These are phyloP conservation scores for Fissipunctia ypsillon DNA, from an alignment of 2,888 invertebrate genomes.

Conservation along the genomic window DNA sequence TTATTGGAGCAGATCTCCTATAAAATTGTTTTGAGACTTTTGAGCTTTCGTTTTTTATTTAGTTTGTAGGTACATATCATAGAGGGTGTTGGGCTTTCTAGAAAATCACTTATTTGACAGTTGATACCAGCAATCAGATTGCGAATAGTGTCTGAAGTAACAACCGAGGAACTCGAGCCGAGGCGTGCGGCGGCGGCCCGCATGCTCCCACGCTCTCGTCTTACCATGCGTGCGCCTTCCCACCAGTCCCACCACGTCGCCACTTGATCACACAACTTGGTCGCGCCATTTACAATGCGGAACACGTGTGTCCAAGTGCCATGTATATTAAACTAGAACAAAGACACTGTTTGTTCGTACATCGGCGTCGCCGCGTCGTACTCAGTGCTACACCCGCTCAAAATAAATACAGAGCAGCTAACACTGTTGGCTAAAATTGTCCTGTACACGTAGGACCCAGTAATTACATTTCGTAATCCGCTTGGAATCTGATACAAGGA, in stretches of 20 bases:
- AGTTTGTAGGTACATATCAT: constrained; percentile 21
- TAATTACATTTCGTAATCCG: constrained; percentile 46
- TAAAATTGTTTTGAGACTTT: constrained; percentile 34
- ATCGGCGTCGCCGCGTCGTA: constrained; percentile 12
- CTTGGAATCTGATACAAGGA: constrained; percentile 30
- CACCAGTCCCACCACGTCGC: constrained; percentile 66
- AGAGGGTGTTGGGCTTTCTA: constrained; percentile 8
- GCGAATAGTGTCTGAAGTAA: constrained; percentile 48
- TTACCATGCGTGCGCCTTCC: constrained; percentile 74
- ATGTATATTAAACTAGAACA: constrained; percentile 63
- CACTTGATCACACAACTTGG: constrained; percentile 75
- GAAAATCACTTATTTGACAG: constrained; percentile 16
- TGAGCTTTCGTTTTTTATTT: constrained; percentile 12
- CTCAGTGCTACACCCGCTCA: constrained; percentile 41
- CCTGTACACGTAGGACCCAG: constrained; percentile 23
- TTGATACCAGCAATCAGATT: constrained; percentile 36
- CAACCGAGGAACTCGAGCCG: constrained; percentile 65
- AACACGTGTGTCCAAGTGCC: constrained; percentile 82
- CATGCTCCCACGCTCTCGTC: constrained; percentile 86
- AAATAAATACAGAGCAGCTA: constrained; percentile 54
- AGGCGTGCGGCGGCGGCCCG: constrained; percentile 73
- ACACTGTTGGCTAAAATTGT: constrained; percentile 36
- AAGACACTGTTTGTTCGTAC: constrained; percentile 50
- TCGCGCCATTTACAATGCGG: constrained; percentile 79
- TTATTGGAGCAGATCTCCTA: constrained; percentile 16